Evolutionary conservation across 2,888 invertebrate species (phyloP), one percentile per base, ranked within the genome.

Genomic region (Philhelius pedissequus): DNA sequence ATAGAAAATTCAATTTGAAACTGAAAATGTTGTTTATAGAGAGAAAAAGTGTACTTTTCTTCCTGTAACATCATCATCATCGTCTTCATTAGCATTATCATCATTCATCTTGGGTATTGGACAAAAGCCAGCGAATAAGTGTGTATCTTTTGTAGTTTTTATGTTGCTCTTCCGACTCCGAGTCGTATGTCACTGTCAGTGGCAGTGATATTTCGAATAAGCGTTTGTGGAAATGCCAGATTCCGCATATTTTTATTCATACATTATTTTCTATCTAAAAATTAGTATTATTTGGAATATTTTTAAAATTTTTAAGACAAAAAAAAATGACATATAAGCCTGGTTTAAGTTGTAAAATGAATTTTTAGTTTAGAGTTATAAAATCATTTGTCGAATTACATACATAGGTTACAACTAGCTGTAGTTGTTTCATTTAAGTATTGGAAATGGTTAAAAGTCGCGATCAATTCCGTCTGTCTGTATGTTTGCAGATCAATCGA

Each of bases 11-110:
- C 18, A 40, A 62, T 50, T 77, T 73, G 40, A 58, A 32, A 69
- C 62, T 30, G 69, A 43, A n/a, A 74, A 22, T 64, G 48, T 27
- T 64, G 64, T 70, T 75, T 74, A 66, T 58, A 69, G 56, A 83
- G 74, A 78, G 69, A 48, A 64, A 48, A 22, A 48, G 22, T 32
- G 64, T 52, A 43, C 50, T 69, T 66, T 74, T 22, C 48, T 73
- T 71, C 68, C 54, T 62, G 25, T 27, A 43, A 43, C 70, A 73
- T 48, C 73, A 35, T 43, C 25, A 50, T 73, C 40, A 58, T 64
- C 25, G 27, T 43, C 32, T 20, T 56, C n/a, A 7, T 20, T 22
- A 18, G 20, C 60, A 25, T 58, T 45, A 64, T 40, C 35, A 60
- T 40, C 38, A 40, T 64, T 48, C 48, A 60, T 56, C 58, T 30